phyloP scores from a whole-genome alignment of 2,113 vertebrate species.

The Grammomys surdaster region DNA sequence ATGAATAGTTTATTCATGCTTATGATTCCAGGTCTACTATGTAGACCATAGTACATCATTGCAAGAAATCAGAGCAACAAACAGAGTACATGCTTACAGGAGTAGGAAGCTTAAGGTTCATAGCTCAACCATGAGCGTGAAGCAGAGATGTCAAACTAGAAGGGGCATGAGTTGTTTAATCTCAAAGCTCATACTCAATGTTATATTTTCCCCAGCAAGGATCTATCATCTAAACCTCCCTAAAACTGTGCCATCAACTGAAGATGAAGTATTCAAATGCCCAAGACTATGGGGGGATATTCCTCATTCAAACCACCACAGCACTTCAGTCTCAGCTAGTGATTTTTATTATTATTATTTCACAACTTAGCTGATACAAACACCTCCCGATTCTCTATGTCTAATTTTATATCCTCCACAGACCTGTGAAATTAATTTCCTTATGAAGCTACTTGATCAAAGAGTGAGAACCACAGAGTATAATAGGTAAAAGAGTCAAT shows the following conservation, averaged over 20 bases:
- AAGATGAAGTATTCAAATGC: neutral
- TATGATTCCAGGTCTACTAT: neutral
- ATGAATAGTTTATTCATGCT: neutral
- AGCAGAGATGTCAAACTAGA: neutral
- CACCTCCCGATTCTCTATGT: neutral
- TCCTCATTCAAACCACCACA: neutral
- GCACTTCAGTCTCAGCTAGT: neutral
- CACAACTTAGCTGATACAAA: neutral
- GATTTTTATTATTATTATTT: neutral
- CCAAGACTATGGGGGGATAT: neutral
- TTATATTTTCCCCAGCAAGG: neutral
- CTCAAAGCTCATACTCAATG: neutral
- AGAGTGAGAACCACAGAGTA: neutral
- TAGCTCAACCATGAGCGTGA: neutral
- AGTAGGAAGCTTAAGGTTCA: neutral
- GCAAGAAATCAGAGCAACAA: neutral
- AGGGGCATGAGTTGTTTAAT: neutral
- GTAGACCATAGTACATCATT: neutral
- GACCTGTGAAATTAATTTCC: constrained; percentile 10
- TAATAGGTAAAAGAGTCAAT: neutral
- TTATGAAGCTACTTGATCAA: neutral
- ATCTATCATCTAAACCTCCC: neutral
- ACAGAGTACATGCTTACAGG: no score
- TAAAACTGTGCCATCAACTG: neutral
- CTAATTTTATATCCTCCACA: neutral